These are phyloP conservation scores for Neomonachus schauinslandi DNA, from an alignment of 2,113 vertebrate species.

Conservation along the genomic window DNA sequence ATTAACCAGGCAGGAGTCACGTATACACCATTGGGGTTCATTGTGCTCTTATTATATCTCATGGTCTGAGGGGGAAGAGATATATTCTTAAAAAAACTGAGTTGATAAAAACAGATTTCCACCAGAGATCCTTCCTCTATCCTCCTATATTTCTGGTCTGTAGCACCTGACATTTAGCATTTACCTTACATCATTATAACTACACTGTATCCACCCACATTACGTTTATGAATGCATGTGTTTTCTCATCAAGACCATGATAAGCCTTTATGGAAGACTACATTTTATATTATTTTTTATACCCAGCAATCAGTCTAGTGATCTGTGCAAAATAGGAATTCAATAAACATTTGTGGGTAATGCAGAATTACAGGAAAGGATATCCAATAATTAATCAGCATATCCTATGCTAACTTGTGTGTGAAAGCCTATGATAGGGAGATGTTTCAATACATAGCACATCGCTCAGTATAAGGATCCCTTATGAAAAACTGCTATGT, in stretches of 20 bases:
- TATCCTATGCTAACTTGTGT: neutral
- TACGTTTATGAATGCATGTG: neutral
- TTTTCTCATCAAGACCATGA: neutral
- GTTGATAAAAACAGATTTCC: neutral
- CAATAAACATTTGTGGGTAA: neutral
- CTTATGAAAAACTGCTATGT: neutral
- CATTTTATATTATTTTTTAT: neutral
- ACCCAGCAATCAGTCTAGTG: neutral
- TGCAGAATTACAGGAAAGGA: neutral
- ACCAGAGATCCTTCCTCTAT: neutral
- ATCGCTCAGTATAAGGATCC: neutral
- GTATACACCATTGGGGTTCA: neutral
- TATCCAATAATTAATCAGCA: neutral
- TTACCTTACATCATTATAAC: neutral
- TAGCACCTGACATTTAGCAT: neutral
- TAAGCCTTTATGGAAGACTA: neutral
- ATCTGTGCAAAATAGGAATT: neutral
- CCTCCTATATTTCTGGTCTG: neutral
- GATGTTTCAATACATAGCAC: neutral
- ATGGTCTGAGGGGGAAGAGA: accelerated
- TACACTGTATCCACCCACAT: neutral
- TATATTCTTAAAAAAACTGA: neutral
- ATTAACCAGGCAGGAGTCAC: neutral
- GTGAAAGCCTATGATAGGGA: neutral
- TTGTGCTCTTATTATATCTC: neutral